A percentile compares a stretch with the other conserved stretches of the same genome.
phyloP scores from a whole-genome alignment of 2,113 vertebrate genomes.

The Pantherophis guttatus region DNA sequence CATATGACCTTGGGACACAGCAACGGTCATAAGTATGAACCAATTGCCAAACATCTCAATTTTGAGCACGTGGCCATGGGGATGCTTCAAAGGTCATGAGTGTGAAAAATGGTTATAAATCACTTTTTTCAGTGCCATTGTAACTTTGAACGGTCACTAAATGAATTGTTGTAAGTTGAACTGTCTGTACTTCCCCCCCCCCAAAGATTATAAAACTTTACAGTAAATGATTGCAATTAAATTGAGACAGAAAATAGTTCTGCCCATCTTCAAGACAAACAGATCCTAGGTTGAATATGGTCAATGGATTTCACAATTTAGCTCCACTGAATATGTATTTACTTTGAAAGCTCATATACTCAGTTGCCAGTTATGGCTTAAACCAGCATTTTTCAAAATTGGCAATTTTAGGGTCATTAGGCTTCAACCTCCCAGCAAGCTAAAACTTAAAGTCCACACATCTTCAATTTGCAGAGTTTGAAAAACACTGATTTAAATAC shows the following conservation, averaged over 20 bases:
- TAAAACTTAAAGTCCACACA: neutral
- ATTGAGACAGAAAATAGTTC: neutral
- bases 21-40: too few relatives aligned
- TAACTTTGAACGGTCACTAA: too few relatives aligned
- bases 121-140: too few relatives aligned
- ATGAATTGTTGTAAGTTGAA: too few relatives aligned
- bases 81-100: too few relatives aligned
- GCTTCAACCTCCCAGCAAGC: neutral
- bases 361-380: neutral
- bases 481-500: neutral
- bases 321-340: neutral
- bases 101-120: too few relatives aligned
- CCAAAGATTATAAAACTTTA: neutral
- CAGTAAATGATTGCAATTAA: neutral
- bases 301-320: neutral
- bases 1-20: too few relatives aligned
- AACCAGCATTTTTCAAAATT: neutral
- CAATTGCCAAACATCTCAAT: too few relatives aligned
- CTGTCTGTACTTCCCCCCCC: too few relatives aligned
- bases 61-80: too few relatives aligned
- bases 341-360: neutral
- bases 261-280: neutral
- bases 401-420: neutral
- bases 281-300: neutral
- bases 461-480: neutral